A percentile compares a stretch with the other conserved stretches of the same genome.
These are phyloP conservation scores for Lanius collurio DNA, from an alignment of 2,113 vertebrate genomes.

Conservation along the genomic window DNA sequence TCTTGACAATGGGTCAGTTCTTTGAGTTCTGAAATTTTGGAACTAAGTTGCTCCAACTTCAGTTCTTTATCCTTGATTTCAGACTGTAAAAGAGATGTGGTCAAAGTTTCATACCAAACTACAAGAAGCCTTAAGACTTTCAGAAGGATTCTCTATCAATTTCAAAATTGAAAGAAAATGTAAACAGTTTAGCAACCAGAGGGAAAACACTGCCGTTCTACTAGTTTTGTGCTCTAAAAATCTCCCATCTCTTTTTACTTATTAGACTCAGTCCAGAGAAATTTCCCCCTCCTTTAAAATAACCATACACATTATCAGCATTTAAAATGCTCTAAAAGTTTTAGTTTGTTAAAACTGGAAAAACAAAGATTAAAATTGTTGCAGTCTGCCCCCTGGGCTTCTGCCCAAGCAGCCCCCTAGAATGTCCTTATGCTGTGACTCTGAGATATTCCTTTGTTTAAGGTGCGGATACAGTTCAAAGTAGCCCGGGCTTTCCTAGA, in stretches of 20 bases:
- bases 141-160: not conserved
- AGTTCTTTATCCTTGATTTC: conserved; percentile 85
- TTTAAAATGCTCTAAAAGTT: not conserved
- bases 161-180: not conserved
- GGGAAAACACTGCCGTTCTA: not conserved
- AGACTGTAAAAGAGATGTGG: conserved; percentile 71
- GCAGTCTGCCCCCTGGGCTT: too few species aligned
- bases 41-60: conserved; percentile 81
- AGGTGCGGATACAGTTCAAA: too few species aligned
- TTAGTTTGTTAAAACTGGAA: not conserved
- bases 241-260: not conserved
- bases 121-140: not conserved
- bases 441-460: too few species aligned
- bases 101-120: not conserved
- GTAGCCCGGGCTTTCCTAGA: too few species aligned
- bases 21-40: conserved; percentile 85
- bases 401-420: too few species aligned
- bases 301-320: not conserved
- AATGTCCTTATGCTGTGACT: too few species aligned
- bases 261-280: not conserved
- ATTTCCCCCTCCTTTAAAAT: not conserved
- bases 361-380: not conserved
- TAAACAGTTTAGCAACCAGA: not conserved
- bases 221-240: not conserved
- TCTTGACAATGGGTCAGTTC: conserved; percentile 81